Evolutionary conservation across 92 coral and sea anemone genomes (phyloP).

Genomic region (Zoanthus solanderi): DNA sequence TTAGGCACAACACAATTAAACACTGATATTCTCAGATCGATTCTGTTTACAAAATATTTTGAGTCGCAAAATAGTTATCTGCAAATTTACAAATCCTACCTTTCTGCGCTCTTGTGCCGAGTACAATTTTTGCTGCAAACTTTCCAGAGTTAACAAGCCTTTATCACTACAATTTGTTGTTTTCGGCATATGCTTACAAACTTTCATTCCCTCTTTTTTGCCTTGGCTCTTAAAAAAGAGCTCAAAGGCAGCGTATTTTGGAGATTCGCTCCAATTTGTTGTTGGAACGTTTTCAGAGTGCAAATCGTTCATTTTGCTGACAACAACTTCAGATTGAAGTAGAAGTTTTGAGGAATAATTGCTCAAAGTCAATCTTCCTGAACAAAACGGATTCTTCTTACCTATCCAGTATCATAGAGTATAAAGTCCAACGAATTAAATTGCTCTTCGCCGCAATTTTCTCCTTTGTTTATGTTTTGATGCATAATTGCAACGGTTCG

Average conservation of each 20-base stretch:
- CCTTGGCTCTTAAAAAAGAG: slow-evolving; percentile 5
- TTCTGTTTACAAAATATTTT: too few relatives aligned
- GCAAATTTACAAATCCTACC: not conserved
- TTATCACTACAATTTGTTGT: not conserved
- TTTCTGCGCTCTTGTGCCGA: slow-evolving; percentile 27
- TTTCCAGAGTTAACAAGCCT: slow-evolving; percentile 24
- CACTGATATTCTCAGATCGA: too few relatives aligned
- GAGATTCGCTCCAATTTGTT: slow-evolving; percentile 3
- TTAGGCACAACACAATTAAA: too few relatives aligned
- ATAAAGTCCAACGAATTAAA: not conserved
- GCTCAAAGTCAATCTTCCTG: not conserved
- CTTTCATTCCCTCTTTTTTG: not conserved
- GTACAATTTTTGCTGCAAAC: slow-evolving; percentile 23
- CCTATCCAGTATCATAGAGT: not conserved
- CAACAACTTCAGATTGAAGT: not conserved
- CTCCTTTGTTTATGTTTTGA: slow-evolving; percentile 36
- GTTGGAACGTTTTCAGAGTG: not conserved
- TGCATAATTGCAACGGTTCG: slow-evolving; percentile 24
- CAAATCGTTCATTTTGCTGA: slow-evolving; percentile 18
- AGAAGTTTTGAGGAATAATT: not conserved
- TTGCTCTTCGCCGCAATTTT: slow-evolving; percentile 1
- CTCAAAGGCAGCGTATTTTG: slow-evolving; percentile 25
- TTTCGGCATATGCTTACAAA: slow-evolving; percentile 3
- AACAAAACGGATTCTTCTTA: not conserved
- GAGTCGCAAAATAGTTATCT: too few relatives aligned